phyloP scores from a whole-genome alignment of 2,888 invertebrate genomes.

The Drosophila stalkeri region DNA sequence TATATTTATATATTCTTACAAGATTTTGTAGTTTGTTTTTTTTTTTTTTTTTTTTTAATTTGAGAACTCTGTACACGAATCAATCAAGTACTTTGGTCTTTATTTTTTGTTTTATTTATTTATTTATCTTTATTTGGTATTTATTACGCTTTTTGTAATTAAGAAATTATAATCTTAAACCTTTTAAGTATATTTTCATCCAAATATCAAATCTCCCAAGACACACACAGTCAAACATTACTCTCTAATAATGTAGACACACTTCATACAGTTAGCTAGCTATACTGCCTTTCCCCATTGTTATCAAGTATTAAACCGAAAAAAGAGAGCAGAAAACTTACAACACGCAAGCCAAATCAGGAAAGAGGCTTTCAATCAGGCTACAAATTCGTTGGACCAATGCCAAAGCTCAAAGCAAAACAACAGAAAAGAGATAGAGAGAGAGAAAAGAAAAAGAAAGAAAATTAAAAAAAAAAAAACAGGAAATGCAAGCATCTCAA shows the following conservation, averaged over 20 bases:
- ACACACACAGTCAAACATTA: too few relatives aligned
- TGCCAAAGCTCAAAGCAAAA: slow-evolving; percentile 43
- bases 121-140: too few relatives aligned
- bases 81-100: too few relatives aligned
- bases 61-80: too few relatives aligned
- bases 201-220: too few relatives aligned
- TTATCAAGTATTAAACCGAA: background rate
- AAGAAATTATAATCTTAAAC: background rate
- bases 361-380: slow-evolving; percentile 62
- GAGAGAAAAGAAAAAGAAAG: background rate
- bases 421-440: background rate
- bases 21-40: too few relatives aligned
- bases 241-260: too few relatives aligned
- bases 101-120: too few relatives aligned
- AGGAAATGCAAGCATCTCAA: slow-evolving; percentile 48
- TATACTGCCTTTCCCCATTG: background rate
- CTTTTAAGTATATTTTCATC: too few relatives aligned
- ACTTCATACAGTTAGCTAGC: background rate
- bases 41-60: too few relatives aligned
- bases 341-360: slow-evolving; percentile 52
- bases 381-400: slow-evolving; percentile 56
- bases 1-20: too few relatives aligned
- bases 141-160: too few relatives aligned
- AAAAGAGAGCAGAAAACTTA: slow-evolving; percentile 33
- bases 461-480: slow-evolving; percentile 13